Evolutionary conservation across 2,113 vertebrate species (phyloP), one percentile per base, ranked within the genome.

Genomic region (Hemiprocne comata): DNA sequence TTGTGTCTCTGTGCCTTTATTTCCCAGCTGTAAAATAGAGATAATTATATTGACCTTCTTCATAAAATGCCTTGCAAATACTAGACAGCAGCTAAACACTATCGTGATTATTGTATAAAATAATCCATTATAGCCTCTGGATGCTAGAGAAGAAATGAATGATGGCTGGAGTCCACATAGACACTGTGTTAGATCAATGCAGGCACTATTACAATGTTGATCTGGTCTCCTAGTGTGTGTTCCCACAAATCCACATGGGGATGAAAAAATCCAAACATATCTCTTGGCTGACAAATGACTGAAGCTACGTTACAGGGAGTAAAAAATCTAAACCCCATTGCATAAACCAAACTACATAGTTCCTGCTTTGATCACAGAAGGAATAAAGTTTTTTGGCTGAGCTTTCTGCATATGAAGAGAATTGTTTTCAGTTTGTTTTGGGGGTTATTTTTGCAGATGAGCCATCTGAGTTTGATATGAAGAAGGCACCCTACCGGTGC

Each of bases 201-300:
- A 92, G 75, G 55, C 92, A 55, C 67, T 90, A 64, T 83, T 85
- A 96, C 69, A 93, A 38, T 53, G 88, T 86, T 96, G 89, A 76
- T 92, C 76, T 93, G 90, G 75, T 80, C 79, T 95, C 90, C 76
- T 84, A 54, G 69, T 42, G 57, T 11, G 21, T 81, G 69, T 93
- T 94, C 88, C 91, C 83, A 93, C 91, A 93, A 86, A 94, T 77
- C 64, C 94, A 90, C 95, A 86, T 17, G 73, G 86, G 80, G 53
- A 72, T 85, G 80, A 92, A 92, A 89, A 89, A 91, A 92, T 86
- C 80, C 89, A 97, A 94, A 94, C 92, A 82, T 92, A 93, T 92
- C 95, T 92, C 72, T 94, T 96, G 96, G 92, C 92, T 94, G 86
- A 86, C 76, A 94, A 74, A n/a, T 51, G 42, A 77, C 60, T 87